These are phyloP conservation scores for Chitala chitala DNA, from an alignment of 2,113 vertebrate species.

Conservation along the genomic window DNA sequence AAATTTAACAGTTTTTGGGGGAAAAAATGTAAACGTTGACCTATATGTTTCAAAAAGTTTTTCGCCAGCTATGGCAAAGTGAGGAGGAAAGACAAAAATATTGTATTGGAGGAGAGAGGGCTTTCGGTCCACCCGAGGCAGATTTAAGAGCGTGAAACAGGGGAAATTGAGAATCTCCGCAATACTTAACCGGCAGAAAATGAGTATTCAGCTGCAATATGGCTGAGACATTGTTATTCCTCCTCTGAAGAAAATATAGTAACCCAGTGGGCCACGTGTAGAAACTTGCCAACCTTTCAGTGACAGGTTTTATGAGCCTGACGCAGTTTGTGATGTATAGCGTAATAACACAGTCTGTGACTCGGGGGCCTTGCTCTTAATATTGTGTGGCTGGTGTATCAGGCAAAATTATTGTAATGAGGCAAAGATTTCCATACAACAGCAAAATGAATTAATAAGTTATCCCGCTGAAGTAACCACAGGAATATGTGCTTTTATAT, in stretches of 20 bases:
- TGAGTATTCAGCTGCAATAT: slow-evolving; percentile 42
- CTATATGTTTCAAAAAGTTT: neutral
- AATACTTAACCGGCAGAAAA: slow-evolving; percentile 46
- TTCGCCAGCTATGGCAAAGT: neutral
- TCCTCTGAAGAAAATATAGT: slow-evolving; percentile 56
- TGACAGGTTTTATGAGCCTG: slow-evolving; percentile 73
- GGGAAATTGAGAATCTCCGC: slow-evolving; percentile 36
- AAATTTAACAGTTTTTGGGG: neutral
- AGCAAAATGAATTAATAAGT: slow-evolving; percentile 75
- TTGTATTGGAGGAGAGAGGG: slow-evolving; percentile 33
- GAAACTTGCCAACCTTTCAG: slow-evolving; percentile 65
- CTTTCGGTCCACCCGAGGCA: slow-evolving; percentile 29
- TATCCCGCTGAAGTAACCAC: slow-evolving; percentile 64
- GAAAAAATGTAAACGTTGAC: neutral
- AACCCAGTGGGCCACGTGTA: slow-evolving; percentile 54
- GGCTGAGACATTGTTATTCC: slow-evolving; percentile 50
- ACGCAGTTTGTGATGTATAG: slow-evolving; percentile 76
- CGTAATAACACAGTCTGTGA: slow-evolving; percentile 69
- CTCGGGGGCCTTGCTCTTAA: slow-evolving; percentile 71
- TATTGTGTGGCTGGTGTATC: slow-evolving; percentile 65
- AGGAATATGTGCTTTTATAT: slow-evolving; percentile 68
- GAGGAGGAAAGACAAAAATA: slow-evolving; percentile 28
- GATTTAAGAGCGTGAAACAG: slow-evolving; percentile 34
- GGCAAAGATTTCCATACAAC: slow-evolving; percentile 72
- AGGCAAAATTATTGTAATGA: slow-evolving; percentile 79